Base-by-base conservation (phyloP, 2,113 vertebrate species). In the Melanostigma gelatinosum region DNA sequence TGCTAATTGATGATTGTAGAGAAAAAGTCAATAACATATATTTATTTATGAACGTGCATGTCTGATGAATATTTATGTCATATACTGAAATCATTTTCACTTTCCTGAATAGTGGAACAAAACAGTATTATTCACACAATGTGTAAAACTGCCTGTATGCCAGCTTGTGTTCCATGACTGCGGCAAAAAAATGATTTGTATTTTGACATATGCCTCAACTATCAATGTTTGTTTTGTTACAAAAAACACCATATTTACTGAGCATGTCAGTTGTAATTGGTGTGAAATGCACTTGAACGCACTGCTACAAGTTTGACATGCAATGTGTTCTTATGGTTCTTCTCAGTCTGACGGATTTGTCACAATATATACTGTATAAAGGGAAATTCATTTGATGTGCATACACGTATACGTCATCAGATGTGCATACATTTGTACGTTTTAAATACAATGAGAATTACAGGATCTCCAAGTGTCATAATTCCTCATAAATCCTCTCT, bases 391-490 rank as follows among this genome's bases (percentile, higher is more conserved):
- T 6, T 42, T 50, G n/a, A 76, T 27, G 22, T 62, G 32, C 78
- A 79, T 65, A 79, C 42, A 57, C 66, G 10, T 46, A 52, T 29
- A 16, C 20, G 42, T 36, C 48, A 10, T 68, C 38, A 6, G 46
- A 65, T 77, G 20, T 54, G 27, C 10, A 34, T 36, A 22, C 22
- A 52, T 71, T 29, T 74, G 57, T 52, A 50, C 1, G 2, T 65
- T 24, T 77, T 72, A 74, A 42, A 46, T 71, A 66, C 12, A 67
- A 42, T 68, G 32, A 76, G 29, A 78, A 60, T 79, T 77, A 65
- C 79, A 83, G 29, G 74, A 54, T 86, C 80, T 72, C 20, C 52
- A 36, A 42, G 70, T 27, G 64, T 36, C 63, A n/a, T 72, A 71
- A 79, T 67, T 77, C 61, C 40, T 74, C 27, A 36, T 52, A 71